A percentile compares a stretch with the other conserved stretches of the same genome.
Conservation (phyloP, 53 echinoderm and acorn worm genomes). For the Paracentrotus lividus region DNA sequence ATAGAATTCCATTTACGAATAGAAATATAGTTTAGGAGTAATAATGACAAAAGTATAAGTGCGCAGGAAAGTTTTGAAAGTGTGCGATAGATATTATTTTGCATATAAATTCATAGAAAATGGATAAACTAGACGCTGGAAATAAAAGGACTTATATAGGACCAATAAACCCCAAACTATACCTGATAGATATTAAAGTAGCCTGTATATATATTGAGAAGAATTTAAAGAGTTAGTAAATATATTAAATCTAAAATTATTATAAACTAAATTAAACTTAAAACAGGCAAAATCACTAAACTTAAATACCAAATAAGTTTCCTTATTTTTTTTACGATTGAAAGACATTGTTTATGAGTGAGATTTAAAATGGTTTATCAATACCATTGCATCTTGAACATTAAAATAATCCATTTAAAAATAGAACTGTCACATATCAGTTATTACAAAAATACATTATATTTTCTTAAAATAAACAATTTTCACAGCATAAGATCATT, state of each 20-base stretch:
- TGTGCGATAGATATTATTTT: not conserved
- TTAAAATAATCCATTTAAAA: constrained; percentile 5
- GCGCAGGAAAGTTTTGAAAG: not conserved
- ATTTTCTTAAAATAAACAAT: not conserved
- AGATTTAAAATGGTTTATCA: constrained; percentile 48
- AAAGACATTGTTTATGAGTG: constrained; percentile 61
- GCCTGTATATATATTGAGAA: no score
- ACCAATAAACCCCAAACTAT: not conserved
- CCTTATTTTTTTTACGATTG: not conserved
- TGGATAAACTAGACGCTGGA: not conserved
- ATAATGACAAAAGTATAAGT: not conserved
- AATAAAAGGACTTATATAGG: not conserved
- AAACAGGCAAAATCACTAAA: constrained; percentile 1
- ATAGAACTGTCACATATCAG: constrained; percentile 27
- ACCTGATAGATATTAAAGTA: not conserved
- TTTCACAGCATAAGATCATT: not conserved
- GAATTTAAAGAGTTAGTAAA: not conserved
- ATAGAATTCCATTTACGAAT: not conserved
- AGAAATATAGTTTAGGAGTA: not conserved
- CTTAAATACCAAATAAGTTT: not conserved
- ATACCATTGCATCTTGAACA: not conserved
- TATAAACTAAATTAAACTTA: not conserved
- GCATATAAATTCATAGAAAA: not conserved
- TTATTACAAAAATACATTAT: not conserved
- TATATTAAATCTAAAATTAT: not conserved